phyloP scores from a whole-genome alignment of 2,797 vertebrate species.

The Tokudaia tokunoshimensis region DNA sequence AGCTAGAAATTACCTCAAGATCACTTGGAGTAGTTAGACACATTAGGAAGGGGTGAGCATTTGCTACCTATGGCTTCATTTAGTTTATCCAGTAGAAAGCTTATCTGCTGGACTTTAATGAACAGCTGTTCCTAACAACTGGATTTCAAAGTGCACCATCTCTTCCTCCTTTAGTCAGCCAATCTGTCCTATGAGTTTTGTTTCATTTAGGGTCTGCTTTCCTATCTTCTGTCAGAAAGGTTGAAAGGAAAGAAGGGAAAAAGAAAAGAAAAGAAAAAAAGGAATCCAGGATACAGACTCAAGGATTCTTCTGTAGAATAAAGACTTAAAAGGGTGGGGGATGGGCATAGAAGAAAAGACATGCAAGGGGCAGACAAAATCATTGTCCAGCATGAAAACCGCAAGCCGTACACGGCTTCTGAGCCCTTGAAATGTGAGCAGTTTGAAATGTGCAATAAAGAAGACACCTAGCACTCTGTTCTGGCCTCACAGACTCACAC shows the following conservation, averaged over 20 bases:
- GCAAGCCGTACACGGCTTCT: background rate
- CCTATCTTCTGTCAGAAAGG: background rate
- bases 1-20: background rate
- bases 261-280: background rate
- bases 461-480: background rate
- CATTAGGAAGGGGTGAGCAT: background rate
- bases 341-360: background rate
- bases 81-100: background rate
- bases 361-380: background rate
- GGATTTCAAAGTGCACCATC: background rate
- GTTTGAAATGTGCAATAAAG: background rate
- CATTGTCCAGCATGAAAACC: background rate
- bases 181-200: background rate
- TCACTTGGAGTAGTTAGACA: background rate
- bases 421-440: background rate
- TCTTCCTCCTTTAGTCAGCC: background rate
- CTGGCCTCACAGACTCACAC: background rate
- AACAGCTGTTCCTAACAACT: background rate
- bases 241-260: background rate
- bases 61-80: conserved; percentile 1
- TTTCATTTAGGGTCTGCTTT: background rate
- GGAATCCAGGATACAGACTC: background rate
- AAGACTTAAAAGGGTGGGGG: background rate
- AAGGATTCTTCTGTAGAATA: background rate
- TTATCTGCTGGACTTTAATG: background rate